Evolutionary conservation across 2,113 vertebrate species (phyloP), one percentile per base, ranked within the genome.

Genomic region (Strigops habroptila): DNA sequence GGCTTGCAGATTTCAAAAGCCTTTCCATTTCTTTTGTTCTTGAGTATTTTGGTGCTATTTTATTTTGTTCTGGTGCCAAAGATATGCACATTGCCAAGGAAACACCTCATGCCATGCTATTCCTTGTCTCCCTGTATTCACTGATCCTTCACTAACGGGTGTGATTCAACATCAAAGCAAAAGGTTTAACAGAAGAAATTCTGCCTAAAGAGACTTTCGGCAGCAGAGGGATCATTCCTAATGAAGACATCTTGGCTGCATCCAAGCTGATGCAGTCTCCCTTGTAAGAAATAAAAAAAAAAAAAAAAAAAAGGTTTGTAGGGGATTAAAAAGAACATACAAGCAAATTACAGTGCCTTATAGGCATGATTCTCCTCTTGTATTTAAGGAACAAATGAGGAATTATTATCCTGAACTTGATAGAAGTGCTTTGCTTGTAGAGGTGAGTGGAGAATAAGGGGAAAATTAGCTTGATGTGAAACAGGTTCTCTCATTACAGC

Each of bases 11-110:
- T 93, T 95, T 91, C 86, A 95, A 94, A 96, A 92, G 65, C 86
- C 52, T 78, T 95, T 92, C 55, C 27, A 64, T 86, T 88, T 86
- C 79, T 93, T 97, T 86, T 92, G 86, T 95, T 95, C 80, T 87
- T 84, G 76, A 88, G 88, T 90, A 90, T 93, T 93, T 95, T 92
- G 93, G 52, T 78, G 73, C 14, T 68, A 52, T 68, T 91, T 91
- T 93, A 28, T 94, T 95, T 93, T 84, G 43, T 78, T 88, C 69
- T 86, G 83, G 64, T 6, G 27, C 91, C 79, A 93, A 78, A 83
- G 88, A 75, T 62, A 70, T 9, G 64, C 86, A 71, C 65, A 84
- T 84, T 92, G 84, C 86, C 81, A 87, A 89, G 93, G 86, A 92
- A 90, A 92, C 76, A 82, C 85, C 88, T 95, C 90, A 82, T 0